Evolutionary conservation across 2,888 invertebrate genomes (phyloP).

Genomic region (Acholoe squamosa): DNA sequence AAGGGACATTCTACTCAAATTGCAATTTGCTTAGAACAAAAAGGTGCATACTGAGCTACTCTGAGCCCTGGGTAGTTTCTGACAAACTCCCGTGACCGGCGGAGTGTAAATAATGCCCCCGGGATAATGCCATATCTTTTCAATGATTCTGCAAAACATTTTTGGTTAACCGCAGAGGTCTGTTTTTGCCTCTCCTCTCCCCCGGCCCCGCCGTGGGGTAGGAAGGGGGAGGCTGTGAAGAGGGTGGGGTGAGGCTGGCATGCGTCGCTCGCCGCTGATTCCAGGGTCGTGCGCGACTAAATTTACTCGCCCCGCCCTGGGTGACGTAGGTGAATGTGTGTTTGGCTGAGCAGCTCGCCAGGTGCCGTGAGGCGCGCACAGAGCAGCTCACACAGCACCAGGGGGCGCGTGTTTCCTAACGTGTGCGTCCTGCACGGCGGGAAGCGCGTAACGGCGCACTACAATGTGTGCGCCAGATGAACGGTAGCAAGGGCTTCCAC

Average conservation of each 20-base stretch:
- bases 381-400: neutral
- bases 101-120: constrained; percentile 33
- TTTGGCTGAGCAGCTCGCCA: neutral
- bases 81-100: too few species aligned
- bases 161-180: neutral
- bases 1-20: too few species aligned
- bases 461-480: too few species aligned
- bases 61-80: too few species aligned
- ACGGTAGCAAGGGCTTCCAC: too few species aligned
- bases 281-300: constrained; percentile 48
- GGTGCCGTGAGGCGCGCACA: neutral
- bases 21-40: too few species aligned
- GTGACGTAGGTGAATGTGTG: neutral
- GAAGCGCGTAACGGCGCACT: too few species aligned
- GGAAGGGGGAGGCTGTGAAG: neutral
- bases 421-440: neutral
- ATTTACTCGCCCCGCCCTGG: constrained; percentile 37
- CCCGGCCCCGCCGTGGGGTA: neutral
- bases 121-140: constrained; percentile 35
- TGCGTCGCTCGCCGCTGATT: neutral
- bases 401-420: neutral
- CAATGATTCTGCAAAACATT: constrained; percentile 49
- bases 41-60: too few species aligned
- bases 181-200: neutral
- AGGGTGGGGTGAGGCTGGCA: neutral